phyloP scores from a whole-genome alignment of 2,888 invertebrate genomes.

The Trissolcus brochymenae region DNA sequence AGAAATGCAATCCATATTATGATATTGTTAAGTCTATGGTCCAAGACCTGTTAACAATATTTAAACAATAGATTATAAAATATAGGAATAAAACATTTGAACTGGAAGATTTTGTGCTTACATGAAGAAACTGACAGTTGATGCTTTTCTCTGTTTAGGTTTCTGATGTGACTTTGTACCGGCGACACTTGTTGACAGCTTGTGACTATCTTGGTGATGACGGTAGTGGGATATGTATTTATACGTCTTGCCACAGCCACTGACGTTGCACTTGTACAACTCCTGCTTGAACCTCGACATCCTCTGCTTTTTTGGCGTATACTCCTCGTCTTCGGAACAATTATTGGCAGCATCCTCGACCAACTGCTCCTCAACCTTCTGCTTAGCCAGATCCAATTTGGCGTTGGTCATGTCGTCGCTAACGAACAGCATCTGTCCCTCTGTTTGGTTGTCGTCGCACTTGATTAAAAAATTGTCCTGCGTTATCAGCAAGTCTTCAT shows the following conservation, averaged over 20 bases:
- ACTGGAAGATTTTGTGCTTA: conserved; percentile 59
- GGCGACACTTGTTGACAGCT: conserved; percentile 64
- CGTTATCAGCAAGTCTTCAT: conserved; percentile 66
- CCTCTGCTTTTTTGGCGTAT: conserved; percentile 74
- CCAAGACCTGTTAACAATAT: too few species aligned
- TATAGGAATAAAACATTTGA: too few species aligned
- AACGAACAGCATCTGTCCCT: conserved; percentile 65
- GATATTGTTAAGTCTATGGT: not conserved
- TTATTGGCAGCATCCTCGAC: conserved; percentile 64
- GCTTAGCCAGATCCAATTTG: conserved; percentile 64
- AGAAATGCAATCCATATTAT: too few species aligned
- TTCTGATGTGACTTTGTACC: conserved; percentile 64
- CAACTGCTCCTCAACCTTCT: conserved; percentile 65
- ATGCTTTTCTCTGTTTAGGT: conserved; percentile 70
- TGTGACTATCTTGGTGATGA: conserved; percentile 75
- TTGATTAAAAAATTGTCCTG: conserved; percentile 70
- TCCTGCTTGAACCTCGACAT: conserved; percentile 75
- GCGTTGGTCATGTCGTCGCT: conserved; percentile 69
- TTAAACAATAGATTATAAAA: too few species aligned
- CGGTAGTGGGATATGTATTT: conserved; percentile 75
- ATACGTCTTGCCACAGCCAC: conserved; percentile 74
- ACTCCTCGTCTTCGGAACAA: conserved; percentile 73
- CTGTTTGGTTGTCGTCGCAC: conserved; percentile 62
- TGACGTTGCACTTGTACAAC: conserved; percentile 72
- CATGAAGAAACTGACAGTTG: conserved; percentile 74